Conservation (phyloP, 2,113 vertebrate species). For the Notarius lentiginosus region DNA sequence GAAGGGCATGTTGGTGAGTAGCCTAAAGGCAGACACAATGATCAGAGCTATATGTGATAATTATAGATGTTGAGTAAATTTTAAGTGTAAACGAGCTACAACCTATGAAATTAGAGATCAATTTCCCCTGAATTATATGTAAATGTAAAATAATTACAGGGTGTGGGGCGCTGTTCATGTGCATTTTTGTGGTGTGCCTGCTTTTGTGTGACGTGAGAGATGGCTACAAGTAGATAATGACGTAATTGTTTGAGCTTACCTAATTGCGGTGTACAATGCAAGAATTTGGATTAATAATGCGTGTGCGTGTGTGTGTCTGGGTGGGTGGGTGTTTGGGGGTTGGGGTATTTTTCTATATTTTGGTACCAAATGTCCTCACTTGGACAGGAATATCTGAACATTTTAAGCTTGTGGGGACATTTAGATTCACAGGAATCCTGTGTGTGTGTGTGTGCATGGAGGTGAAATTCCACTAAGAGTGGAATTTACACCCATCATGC, state of each 20-base stretch:
- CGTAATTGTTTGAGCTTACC: constrained; percentile 26
- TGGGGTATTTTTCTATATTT: not conserved
- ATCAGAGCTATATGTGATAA: not conserved
- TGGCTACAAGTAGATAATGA: constrained; percentile 40
- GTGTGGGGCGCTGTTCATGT: not conserved
- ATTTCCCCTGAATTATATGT: not conserved
- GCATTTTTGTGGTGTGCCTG: not conserved
- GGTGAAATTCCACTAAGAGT: constrained; percentile 26
- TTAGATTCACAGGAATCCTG: not conserved
- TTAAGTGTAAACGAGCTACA: not conserved
- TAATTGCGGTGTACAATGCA: not conserved
- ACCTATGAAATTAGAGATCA: not conserved
- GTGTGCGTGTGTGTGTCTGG: no score
- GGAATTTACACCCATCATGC: constrained; percentile 26
- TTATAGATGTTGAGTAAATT: not conserved
- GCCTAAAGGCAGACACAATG: not conserved
- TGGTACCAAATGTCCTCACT: not conserved
- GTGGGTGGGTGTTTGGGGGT: not conserved
- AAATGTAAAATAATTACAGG: not conserved
- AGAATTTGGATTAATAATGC: not conserved
- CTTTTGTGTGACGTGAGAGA: constrained; percentile 14
- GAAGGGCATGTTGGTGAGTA: constrained; percentile 85
- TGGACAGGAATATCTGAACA: not conserved
- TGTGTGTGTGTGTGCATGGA: not conserved
- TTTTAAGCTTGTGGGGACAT: not conserved